Evolutionary conservation across 1,140 invertebrate species (phyloP).

Genomic region (Nilaparvata lugens): DNA sequence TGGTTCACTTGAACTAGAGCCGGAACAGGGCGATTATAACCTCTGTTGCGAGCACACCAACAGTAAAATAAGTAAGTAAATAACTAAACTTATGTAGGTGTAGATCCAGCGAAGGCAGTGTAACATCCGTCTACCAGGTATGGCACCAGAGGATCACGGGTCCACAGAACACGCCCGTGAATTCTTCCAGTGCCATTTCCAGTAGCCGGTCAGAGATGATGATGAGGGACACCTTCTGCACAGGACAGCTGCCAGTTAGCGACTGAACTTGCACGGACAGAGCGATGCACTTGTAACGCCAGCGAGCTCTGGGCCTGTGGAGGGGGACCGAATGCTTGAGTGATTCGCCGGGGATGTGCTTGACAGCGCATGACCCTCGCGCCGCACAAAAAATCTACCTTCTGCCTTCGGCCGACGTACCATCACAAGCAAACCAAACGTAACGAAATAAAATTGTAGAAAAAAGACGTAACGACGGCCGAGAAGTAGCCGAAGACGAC

Average conservation of each 20-base stretch:
- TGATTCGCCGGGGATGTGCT: constrained; percentile 4
- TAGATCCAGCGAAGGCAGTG: too few species aligned
- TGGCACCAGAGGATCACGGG: constrained; percentile 19
- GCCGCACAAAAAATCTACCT: background rate
- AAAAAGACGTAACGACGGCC: background rate
- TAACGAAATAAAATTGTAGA: constrained; percentile 1
- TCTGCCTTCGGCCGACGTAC: background rate
- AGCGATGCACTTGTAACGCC: background rate
- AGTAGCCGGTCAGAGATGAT: constrained; percentile 1
- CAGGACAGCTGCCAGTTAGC: background rate
- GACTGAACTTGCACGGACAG: background rate
- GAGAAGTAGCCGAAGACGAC: too few species aligned
- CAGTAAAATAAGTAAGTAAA: too few species aligned
- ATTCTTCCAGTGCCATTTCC: constrained; percentile 22
- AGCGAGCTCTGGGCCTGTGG: background rate
- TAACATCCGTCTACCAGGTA: constrained; percentile 10
- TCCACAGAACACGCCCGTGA: constrained; percentile 11
- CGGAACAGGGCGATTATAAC: too few species aligned
- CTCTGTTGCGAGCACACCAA: too few species aligned
- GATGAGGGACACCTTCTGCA: background rate
- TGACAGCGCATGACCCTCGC: background rate
- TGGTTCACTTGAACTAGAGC: too few species aligned
- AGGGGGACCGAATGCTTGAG: background rate
- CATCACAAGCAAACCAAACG: background rate
- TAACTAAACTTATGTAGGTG: too few species aligned